A percentile compares a stretch with the other conserved stretches of the same genome.
These are phyloP conservation scores for Champsocephalus esox DNA, from an alignment of 2,797 vertebrate species.

Conservation along the genomic window DNA sequence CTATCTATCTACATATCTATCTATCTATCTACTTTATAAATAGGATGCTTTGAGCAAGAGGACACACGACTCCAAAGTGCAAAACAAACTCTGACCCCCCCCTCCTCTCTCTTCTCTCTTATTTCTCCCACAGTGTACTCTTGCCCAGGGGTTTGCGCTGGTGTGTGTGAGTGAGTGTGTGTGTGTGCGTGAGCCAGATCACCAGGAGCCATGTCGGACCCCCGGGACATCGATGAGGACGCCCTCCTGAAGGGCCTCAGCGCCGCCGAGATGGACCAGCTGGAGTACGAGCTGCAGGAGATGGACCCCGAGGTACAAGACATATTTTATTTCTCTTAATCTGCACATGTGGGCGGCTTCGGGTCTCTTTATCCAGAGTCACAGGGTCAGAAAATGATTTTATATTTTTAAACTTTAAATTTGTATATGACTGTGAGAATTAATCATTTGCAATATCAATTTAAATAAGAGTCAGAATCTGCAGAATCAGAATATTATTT, in stretches of 20 bases:
- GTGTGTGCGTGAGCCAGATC: slow-evolving; percentile 60
- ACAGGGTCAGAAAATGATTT: no score
- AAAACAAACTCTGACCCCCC: background rate
- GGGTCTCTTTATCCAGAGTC: background rate
- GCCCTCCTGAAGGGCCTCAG: slow-evolving; percentile 92
- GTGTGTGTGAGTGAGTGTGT: slow-evolving; percentile 71
- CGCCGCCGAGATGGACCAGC: slow-evolving; percentile 89
- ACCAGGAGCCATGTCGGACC: slow-evolving; percentile 88
- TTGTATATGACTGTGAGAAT: no score
- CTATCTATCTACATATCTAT: no score
- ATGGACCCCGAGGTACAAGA: slow-evolving; percentile 95
- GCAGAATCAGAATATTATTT: no score
- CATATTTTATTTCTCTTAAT: background rate
- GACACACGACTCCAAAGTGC: background rate
- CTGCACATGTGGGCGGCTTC: background rate
- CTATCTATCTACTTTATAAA: no score
- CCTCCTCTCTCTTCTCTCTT: background rate
- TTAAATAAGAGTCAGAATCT: no score
- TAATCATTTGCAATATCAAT: no score
- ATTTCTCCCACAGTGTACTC: slow-evolving; percentile 51
- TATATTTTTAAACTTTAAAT: no score
- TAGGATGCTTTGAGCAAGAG: no score
- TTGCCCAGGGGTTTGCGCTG: slow-evolving; percentile 58
- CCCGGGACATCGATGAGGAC: slow-evolving; percentile 96
- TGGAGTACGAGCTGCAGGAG: slow-evolving; percentile 92